These are phyloP conservation scores for Thalpophila matura DNA, from an alignment of 2,888 invertebrate genomes.

Conservation along the genomic window DNA sequence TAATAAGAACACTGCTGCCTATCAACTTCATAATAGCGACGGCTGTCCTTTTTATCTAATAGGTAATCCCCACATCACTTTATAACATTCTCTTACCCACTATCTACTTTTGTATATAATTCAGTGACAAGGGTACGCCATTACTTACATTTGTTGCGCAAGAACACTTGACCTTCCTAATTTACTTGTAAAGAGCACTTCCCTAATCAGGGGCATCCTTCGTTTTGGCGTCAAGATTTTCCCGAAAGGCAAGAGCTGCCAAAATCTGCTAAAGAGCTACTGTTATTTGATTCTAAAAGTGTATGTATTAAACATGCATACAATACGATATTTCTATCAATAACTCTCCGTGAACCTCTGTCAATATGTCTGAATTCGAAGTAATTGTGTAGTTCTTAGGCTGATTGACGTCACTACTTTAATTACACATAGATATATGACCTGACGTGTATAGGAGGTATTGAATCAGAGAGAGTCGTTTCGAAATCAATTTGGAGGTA, in stretches of 20 bases:
- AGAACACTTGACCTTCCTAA: constrained; percentile 44
- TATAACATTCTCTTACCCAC: constrained; percentile 10
- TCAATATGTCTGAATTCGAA: constrained; percentile 35
- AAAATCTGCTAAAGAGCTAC: not conserved
- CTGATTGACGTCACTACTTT: constrained; percentile 29
- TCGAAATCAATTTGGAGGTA: constrained; percentile 76
- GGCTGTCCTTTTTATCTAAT: not conserved
- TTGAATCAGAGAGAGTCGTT: constrained; percentile 68
- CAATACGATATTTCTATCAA: constrained; percentile 22
- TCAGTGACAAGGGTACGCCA: constrained; percentile 41
- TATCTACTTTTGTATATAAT: constrained; percentile 25
- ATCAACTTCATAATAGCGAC: not conserved
- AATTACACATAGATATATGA: constrained; percentile 44
- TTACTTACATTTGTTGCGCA: constrained; percentile 36
- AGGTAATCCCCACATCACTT: constrained; percentile 1
- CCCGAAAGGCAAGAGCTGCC: constrained; percentile 9
- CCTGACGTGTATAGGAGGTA: constrained; percentile 53
- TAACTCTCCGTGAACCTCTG: constrained; percentile 17
- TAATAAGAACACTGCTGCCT: not conserved
- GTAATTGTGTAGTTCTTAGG: constrained; percentile 19
- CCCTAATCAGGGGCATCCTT: constrained; percentile 18
- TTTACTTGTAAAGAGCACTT: constrained; percentile 38
- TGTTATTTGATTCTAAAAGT: constrained; percentile 19
- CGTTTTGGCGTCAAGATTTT: constrained; percentile 23
- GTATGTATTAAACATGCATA: constrained; percentile 4